These are phyloP conservation scores for Plecotus auritus DNA, from an alignment of 2,113 vertebrate genomes.

Conservation along the genomic window DNA sequence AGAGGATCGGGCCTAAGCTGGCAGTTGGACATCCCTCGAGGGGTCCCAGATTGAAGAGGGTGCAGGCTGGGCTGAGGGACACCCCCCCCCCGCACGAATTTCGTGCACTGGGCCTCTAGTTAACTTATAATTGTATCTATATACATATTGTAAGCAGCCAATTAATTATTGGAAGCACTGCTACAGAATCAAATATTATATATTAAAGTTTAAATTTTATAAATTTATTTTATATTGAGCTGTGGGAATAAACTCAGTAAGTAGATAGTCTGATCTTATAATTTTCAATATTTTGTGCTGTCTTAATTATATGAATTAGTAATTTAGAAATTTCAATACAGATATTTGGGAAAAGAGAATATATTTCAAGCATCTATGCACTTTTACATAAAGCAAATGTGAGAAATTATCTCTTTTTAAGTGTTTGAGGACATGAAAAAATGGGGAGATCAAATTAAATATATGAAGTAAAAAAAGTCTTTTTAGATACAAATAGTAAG, in stretches of 20 bases:
- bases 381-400: neutral
- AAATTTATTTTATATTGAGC: slow-evolving; percentile 9
- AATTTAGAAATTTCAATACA: neutral
- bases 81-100: too few species aligned
- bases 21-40: too few species aligned
- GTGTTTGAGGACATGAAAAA: neutral
- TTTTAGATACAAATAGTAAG: neutral
- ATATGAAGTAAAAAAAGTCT: neutral
- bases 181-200: neutral
- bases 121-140: neutral
- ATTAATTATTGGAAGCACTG: neutral
- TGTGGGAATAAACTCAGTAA: neutral
- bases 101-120: too few species aligned
- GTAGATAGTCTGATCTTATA: neutral
- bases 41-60: too few species aligned
- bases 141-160: neutral
- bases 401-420: neutral
- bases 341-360: neutral
- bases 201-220: neutral
- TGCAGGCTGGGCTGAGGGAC: too few species aligned
- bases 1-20: too few species aligned
- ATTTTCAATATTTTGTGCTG: neutral
- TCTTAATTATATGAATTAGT: neutral
- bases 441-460: neutral
- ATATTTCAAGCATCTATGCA: neutral